Evolutionary conservation across 2,797 vertebrate species (phyloP), one percentile per base, ranked within the genome.

Genomic region (Buphagus erythrorhynchus): DNA sequence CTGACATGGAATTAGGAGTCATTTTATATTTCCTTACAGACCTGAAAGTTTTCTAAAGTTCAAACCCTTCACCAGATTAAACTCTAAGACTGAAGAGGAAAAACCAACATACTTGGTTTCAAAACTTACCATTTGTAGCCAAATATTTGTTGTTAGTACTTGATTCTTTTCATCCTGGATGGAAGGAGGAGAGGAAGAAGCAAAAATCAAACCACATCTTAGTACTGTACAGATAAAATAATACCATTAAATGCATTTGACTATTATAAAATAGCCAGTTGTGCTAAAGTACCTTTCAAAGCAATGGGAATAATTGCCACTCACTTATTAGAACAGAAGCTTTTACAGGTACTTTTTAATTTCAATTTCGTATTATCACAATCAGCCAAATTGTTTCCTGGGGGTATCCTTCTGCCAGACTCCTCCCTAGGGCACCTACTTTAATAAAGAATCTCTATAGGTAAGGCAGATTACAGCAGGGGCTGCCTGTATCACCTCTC

Each of bases 81-180:
- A 79, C 19, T 38, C 8, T 54, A 58, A 72, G 14, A 74, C 22
- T 28, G 42, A 80, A 61, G 17, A 2, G 11, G 7, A 1, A 12
- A 79, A 68, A 28, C 31, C 26, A 1, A 9, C n/a, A 12, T 11
- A 11, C 11, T 67, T 73, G n/a, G 14, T 52, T 38, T 76, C 62
- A 90, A 71, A 52, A 97, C 99, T 99, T 98, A 99, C 99, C 99
- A 99, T 98, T 52, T 99, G 98, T 18, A 99, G 98, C 99, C 99
- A 99, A 86, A 99, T 98, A 95, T 99, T 99, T 74, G 99, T 99
- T 43, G 99, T 99, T 96, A 99, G 97, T 91, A 99, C 98, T 97
- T 99, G 99, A 93, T 99, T 99, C 97, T 99, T 99, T 98, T 99
- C 99, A 98, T 99, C 99, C 99, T 99, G 96, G 62, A 94, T 96